A percentile compares a stretch with the other conserved stretches of the same genome.
Conservation (phyloP, 2,113 vertebrate species). For the Laticauda colubrina region DNA sequence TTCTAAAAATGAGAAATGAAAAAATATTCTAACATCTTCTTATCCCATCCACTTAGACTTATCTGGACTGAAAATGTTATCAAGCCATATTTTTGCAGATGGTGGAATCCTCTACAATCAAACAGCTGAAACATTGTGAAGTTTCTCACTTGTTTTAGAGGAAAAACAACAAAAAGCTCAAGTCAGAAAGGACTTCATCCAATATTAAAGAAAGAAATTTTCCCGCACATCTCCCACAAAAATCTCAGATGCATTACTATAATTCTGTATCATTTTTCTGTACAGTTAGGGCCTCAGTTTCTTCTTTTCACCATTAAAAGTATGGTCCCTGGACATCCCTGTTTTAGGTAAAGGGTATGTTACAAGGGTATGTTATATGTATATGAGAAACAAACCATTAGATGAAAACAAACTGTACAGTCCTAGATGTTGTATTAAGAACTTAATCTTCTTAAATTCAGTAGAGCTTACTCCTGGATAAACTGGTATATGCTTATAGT, state of each 20-base stretch:
- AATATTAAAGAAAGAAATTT: background rate
- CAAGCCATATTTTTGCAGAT: background rate
- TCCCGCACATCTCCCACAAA: background rate
- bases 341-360: background rate
- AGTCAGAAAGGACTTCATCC: background rate
- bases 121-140: background rate
- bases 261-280: background rate
- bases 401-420: background rate
- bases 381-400: background rate
- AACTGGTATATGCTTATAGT: background rate
- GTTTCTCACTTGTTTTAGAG: background rate
- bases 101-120: background rate
- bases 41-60: background rate
- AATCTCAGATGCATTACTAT: background rate
- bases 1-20: background rate
- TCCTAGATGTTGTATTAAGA: background rate
- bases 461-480: background rate
- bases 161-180: background rate
- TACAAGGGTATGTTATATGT: background rate
- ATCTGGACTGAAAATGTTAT: background rate
- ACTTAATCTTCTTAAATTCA: background rate
- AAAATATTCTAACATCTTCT: background rate
- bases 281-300: background rate
- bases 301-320: background rate
- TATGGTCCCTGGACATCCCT: background rate